phyloP scores from a whole-genome alignment of 1,140 invertebrate genomes.

The Trachymyrmex cornetzi region DNA sequence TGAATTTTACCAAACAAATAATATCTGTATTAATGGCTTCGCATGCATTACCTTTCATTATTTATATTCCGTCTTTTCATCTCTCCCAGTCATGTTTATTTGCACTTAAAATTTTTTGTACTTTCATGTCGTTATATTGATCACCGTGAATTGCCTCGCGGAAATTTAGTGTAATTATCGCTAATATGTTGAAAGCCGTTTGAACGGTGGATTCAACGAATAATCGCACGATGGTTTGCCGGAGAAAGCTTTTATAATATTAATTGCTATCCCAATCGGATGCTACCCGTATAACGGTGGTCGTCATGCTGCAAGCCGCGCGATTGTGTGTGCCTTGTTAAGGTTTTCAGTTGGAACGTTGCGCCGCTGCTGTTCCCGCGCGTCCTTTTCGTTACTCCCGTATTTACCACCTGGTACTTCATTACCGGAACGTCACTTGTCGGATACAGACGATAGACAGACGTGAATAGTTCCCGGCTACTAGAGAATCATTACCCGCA shows the following conservation, averaged over 20 bases:
- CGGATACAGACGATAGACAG: constrained; percentile 49
- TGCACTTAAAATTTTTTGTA: constrained; percentile 12
- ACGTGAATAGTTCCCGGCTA: constrained; percentile 50
- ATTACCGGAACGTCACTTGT: constrained; percentile 57
- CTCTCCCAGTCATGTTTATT: constrained; percentile 33
- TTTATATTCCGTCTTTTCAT: neutral
- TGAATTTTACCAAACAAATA: constrained; percentile 37
- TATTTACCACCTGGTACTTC: constrained; percentile 62
- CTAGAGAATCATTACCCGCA: constrained; percentile 47
- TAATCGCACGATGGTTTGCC: constrained; percentile 41
- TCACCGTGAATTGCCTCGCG: constrained; percentile 50
- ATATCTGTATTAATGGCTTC: constrained; percentile 20
- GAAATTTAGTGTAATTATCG: constrained; percentile 59
- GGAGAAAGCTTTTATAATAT: constrained; percentile 64
- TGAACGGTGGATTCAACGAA: constrained; percentile 46
- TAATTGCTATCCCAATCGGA: constrained; percentile 63
- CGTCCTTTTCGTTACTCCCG: constrained; percentile 33
- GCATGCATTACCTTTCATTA: neutral
- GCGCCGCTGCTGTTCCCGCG: neutral
- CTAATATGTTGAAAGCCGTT: constrained; percentile 58
- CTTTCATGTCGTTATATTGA: constrained; percentile 35
- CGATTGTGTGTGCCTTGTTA: constrained; percentile 57
- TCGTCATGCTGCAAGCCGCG: constrained; percentile 36
- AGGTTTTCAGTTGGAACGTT: constrained; percentile 59
- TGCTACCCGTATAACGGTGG: constrained; percentile 45